Conservation (phyloP, 2,797 vertebrate species). For the Bovichtus diacanthus region DNA sequence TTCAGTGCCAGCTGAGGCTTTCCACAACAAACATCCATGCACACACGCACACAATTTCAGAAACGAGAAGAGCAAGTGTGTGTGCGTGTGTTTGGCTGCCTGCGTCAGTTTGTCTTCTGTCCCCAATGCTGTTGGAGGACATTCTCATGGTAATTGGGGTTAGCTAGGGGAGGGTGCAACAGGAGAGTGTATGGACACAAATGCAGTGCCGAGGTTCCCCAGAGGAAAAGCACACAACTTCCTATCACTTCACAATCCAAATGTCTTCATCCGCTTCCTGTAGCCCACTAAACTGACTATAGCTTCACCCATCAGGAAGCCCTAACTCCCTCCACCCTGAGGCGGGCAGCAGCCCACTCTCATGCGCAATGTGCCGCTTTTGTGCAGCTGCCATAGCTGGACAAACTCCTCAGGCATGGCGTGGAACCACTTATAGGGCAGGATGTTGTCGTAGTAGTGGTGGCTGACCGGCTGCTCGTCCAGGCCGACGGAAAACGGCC, state of each 20-base stretch:
- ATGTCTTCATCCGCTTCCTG: conserved; percentile 3
- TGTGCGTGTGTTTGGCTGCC: conserved; percentile 2
- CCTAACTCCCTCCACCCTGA: conserved; percentile 48
- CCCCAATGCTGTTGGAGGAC: conserved; percentile 42
- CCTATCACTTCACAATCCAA: not conserved
- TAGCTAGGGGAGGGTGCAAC: conserved; percentile 16
- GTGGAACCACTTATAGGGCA: conserved; percentile 92
- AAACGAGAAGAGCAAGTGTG: conserved; percentile 17
- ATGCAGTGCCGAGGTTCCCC: conserved; percentile 18
- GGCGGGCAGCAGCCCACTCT: conserved; percentile 87
- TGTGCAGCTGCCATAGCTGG: conserved; percentile 96
- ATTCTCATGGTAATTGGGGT: conserved; percentile 50
- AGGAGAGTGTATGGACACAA: conserved; percentile 20
- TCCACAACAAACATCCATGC: conserved; percentile 26
- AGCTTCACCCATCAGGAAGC: not conserved
- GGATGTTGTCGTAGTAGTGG: conserved; percentile 97
- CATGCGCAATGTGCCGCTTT: conserved; percentile 90
- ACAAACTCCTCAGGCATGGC: conserved; percentile 98
- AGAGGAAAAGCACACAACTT: conserved; percentile 12
- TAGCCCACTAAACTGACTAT: not conserved
- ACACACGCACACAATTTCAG: conserved; percentile 24
- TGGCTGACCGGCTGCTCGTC: conserved; percentile 91
- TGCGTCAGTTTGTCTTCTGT: conserved; percentile 15
- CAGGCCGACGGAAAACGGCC: conserved; percentile 93
- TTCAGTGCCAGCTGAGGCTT: conserved; percentile 47